These are phyloP conservation scores for Sebastes hubbsi DNA, from an alignment of 2,797 vertebrate genomes.

Conservation along the genomic window DNA sequence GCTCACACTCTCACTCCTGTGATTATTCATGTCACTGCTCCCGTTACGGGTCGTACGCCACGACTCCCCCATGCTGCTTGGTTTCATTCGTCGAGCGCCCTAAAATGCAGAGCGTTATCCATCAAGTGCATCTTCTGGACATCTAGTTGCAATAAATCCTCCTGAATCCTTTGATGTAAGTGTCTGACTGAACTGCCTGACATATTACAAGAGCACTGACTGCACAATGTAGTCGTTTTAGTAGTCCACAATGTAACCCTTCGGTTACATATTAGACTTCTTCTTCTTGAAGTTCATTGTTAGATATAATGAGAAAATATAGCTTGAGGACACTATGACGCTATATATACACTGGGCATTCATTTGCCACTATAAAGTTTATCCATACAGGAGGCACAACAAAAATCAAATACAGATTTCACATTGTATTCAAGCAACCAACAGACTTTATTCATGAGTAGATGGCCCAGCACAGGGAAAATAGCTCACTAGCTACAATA, in stretches of 20 bases:
- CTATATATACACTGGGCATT: neutral
- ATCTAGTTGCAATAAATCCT: conserved; percentile 27
- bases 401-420: conserved; percentile 4
- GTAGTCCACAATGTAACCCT: neutral
- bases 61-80: neutral
- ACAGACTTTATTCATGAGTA: neutral
- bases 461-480: neutral
- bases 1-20: conserved; percentile 23
- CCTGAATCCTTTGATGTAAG: conserved; percentile 25
- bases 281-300: neutral
- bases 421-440: neutral
- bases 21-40: conserved; percentile 32
- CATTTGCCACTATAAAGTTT: neutral
- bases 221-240: neutral
- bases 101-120: conserved; percentile 17
- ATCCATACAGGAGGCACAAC: neutral
- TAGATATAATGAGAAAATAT: neutral
- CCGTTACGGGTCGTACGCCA: neutral
- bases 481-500: neutral
- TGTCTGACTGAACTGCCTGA: conserved; percentile 24
- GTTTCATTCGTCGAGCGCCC: conserved; percentile 7
- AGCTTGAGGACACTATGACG: neutral
- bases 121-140: neutral
- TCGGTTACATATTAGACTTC: neutral
- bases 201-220: conserved; percentile 18